phyloP scores from a whole-genome alignment of 2,888 invertebrate species.

The Dyspetes luteomarginatus region DNA sequence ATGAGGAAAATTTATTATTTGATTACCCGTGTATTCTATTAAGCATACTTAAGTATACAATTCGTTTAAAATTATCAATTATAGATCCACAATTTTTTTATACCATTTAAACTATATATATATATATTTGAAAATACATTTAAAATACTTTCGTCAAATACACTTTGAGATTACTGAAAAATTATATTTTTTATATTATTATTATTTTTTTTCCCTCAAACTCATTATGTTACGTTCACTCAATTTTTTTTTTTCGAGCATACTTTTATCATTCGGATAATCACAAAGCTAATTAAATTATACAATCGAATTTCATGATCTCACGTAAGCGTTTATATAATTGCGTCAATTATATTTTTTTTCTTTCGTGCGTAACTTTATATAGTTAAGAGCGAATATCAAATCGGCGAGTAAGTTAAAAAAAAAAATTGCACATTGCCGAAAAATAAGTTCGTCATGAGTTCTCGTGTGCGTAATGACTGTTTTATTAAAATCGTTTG shows the following conservation, averaged over 20 bases:
- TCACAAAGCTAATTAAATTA: slow-evolving; percentile 18
- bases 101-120: too few relatives aligned
- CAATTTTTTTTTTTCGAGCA: slow-evolving; percentile 1
- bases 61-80: too few relatives aligned
- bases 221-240: too few relatives aligned
- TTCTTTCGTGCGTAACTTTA: not conserved
- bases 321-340: slow-evolving; percentile 22
- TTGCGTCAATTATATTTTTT: slow-evolving; percentile 61
- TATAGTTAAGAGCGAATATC: slow-evolving; percentile 6
- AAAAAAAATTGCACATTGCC: not conserved
- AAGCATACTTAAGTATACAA: too few relatives aligned
- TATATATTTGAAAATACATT: too few relatives aligned
- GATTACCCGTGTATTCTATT: too few relatives aligned
- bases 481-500: slow-evolving; percentile 66
- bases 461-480: slow-evolving; percentile 69
- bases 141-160: too few relatives aligned
- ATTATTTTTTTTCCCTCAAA: too few relatives aligned
- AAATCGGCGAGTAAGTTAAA: not conserved
- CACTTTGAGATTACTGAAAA: too few relatives aligned
- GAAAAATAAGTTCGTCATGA: slow-evolving; percentile 32
- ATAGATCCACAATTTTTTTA: too few relatives aligned
- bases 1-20: too few relatives aligned
- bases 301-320: slow-evolving; percentile 6
- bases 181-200: too few relatives aligned
- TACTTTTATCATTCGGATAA: not conserved